A percentile compares a stretch with the other conserved stretches of the same genome.
Evolutionary conservation across 2,888 invertebrate genomes (phyloP).

Genomic region (Acrocyrtus sp.): DNA sequence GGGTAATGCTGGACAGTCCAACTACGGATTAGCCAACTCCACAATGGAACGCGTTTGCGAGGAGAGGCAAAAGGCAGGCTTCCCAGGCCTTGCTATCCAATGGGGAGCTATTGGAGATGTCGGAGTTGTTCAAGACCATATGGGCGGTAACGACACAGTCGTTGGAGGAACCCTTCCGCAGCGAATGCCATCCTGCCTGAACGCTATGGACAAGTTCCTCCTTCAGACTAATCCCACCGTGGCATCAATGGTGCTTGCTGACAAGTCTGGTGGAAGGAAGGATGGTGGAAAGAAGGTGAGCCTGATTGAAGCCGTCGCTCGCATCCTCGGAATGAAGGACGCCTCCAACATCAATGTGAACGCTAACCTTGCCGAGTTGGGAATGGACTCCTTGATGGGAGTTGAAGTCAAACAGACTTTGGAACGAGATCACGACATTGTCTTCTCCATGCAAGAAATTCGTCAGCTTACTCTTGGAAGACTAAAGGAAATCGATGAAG

Average conservation of each 20-base stretch:
- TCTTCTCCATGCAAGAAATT: constrained; percentile 91
- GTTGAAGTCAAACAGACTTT: constrained; percentile 98
- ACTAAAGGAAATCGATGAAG: constrained; percentile 72
- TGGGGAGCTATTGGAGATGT: constrained; percentile 99
- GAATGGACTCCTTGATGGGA: constrained; percentile 99
- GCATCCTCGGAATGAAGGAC: constrained; percentile 87
- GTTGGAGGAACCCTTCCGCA: constrained; percentile 97
- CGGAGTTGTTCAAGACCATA: constrained; percentile 88
- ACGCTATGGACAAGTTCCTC: constrained; percentile 88
- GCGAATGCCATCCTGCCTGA: constrained; percentile 91
- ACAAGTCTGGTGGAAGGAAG: constrained; percentile 74
- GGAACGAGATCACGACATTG: constrained; percentile 91
- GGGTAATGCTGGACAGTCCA: constrained; percentile 95
- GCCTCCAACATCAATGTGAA: constrained; percentile 78
- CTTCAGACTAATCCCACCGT: constrained; percentile 81
- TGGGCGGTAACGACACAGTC: constrained; percentile 89
- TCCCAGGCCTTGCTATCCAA: constrained; percentile 92
- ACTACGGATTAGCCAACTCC: constrained; percentile 97
- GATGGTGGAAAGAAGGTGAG: constrained; percentile 71
- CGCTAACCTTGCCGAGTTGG: constrained; percentile 89
- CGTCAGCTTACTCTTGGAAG: constrained; percentile 82
- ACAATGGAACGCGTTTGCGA: constrained; percentile 97
- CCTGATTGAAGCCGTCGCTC: constrained; percentile 83
- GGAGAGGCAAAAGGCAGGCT: constrained; percentile 81
- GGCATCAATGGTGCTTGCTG: constrained; percentile 87